A percentile compares a stretch with the other conserved stretches of the same genome.
Evolutionary conservation across 2,113 vertebrate species (phyloP).

Genomic region (Cynoglossus semilaevis): DNA sequence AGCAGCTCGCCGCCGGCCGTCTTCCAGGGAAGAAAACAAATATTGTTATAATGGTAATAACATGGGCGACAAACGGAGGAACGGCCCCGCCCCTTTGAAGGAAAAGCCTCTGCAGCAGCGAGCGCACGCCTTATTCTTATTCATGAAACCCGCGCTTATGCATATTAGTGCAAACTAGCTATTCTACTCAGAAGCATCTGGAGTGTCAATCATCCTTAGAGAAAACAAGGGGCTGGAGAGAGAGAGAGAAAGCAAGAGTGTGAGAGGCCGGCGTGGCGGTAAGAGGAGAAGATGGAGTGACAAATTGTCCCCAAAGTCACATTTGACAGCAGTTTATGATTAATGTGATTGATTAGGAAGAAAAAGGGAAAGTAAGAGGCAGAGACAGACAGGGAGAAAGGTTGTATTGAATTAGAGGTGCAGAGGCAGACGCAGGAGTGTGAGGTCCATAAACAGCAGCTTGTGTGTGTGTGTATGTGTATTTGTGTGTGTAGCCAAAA

Average conservation of each 20-base stretch:
- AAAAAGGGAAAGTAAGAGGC: constrained; percentile 43
- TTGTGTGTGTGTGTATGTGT: constrained; percentile 2
- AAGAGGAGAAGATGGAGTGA: constrained; percentile 53
- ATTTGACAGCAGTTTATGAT: constrained; percentile 84
- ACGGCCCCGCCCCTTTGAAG: constrained; percentile 59
- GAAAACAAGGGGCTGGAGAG: constrained; percentile 72
- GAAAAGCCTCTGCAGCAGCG: constrained; percentile 57
- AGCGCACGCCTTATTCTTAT: constrained; percentile 77
- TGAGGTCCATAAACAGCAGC: constrained; percentile 41
- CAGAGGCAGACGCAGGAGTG: constrained; percentile 39
- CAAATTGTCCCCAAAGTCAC: constrained; percentile 86
- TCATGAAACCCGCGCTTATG: constrained; percentile 80
- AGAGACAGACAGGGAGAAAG: constrained; percentile 2
- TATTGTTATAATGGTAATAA: constrained; percentile 85
- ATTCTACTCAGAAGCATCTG: constrained; percentile 73
- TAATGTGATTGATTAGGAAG: constrained; percentile 82
- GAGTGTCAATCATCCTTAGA: constrained; percentile 82
- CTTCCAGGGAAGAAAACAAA: constrained; percentile 78
- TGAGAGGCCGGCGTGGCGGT: too few relatives aligned
- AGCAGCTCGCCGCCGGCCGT: constrained; percentile 61
- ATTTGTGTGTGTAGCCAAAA: neutral
- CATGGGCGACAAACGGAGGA: constrained; percentile 75
- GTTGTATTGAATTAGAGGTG: constrained; percentile 68
- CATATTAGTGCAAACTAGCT: constrained; percentile 81
- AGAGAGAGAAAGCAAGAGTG: constrained; percentile 65